A percentile compares a stretch with the other conserved stretches of the same genome.
phyloP scores from a whole-genome alignment of 2,113 vertebrate species.

The Desmodus rotundus region DNA sequence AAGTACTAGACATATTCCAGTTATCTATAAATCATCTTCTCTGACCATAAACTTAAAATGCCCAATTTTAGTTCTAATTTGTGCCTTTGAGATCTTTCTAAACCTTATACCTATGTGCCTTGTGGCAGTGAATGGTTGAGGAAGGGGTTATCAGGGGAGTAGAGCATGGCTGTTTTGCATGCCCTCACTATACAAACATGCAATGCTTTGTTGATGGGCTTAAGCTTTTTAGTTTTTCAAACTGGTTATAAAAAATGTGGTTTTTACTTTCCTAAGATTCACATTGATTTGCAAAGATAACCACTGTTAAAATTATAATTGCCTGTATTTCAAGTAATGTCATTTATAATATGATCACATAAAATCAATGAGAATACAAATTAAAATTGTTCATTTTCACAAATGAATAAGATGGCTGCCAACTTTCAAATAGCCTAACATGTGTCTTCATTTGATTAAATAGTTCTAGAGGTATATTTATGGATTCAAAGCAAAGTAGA shows the following conservation, averaged over 20 bases:
- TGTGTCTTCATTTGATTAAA: slow-evolving; percentile 51
- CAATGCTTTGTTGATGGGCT: neutral
- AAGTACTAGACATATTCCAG: slow-evolving; percentile 44
- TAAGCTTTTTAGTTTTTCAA: neutral
- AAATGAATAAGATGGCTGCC: slow-evolving; percentile 35
- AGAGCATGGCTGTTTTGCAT: neutral
- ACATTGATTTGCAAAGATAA: slow-evolving; percentile 57
- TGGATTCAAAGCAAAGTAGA: neutral
- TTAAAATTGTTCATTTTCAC: slow-evolving; percentile 55
- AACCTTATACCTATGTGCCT: neutral
- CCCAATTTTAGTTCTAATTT: slow-evolving; percentile 42
- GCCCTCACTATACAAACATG: neutral
- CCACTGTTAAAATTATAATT: slow-evolving; percentile 33
- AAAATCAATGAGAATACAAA: slow-evolving; percentile 64
- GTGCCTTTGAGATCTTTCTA: slow-evolving; percentile 54
- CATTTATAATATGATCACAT: slow-evolving; percentile 37
- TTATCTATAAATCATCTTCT: slow-evolving; percentile 39
- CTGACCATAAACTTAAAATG: neutral
- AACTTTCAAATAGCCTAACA: slow-evolving; percentile 38
- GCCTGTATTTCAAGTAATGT: slow-evolving; percentile 16
- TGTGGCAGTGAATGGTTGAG: neutral
- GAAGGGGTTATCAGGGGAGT: neutral
- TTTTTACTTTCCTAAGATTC: slow-evolving; percentile 24
- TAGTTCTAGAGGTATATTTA: neutral
- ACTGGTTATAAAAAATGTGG: neutral